Percentiles rank a stretch among this genome's conserved stretches.
Evolutionary conservation across 1,140 invertebrate genomes (phyloP).

Genomic region (Neodiprion virginianus): DNA sequence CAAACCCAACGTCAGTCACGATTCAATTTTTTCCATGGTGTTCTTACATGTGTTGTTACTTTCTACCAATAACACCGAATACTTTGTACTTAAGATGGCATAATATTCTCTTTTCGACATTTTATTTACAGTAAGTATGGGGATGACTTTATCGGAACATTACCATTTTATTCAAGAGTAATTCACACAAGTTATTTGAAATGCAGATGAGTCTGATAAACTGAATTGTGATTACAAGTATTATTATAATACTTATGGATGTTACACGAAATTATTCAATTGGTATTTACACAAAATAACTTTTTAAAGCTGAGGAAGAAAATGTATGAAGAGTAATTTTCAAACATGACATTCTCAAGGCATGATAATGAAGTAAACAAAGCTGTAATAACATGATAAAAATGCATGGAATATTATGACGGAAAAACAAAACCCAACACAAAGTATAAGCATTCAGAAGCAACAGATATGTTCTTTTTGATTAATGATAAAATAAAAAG

Average conservation of each 20-base stretch:
- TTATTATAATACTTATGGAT: background rate
- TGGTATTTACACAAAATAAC: background rate
- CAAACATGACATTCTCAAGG: background rate
- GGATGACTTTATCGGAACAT: background rate
- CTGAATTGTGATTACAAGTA: background rate
- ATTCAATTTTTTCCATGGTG: background rate
- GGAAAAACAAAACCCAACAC: background rate
- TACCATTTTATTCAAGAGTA: background rate
- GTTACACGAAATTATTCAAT: too few species aligned
- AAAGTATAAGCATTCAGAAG: background rate
- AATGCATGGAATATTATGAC: background rate
- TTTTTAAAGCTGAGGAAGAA: background rate
- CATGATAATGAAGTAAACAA: background rate
- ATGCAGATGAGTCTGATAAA: background rate
- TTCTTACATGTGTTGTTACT: background rate
- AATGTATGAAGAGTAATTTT: background rate
- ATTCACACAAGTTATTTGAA: background rate
- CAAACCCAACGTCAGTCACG: constrained; percentile 51
- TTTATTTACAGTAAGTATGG: background rate
- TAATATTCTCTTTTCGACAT: background rate
- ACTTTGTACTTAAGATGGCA: background rate
- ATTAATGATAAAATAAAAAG: background rate
- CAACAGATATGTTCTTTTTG: background rate
- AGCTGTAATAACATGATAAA: background rate
- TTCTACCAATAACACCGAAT: background rate